These are phyloP conservation scores for Salpingus planirostris DNA, from an alignment of 2,888 invertebrate genomes.

Conservation along the genomic window DNA sequence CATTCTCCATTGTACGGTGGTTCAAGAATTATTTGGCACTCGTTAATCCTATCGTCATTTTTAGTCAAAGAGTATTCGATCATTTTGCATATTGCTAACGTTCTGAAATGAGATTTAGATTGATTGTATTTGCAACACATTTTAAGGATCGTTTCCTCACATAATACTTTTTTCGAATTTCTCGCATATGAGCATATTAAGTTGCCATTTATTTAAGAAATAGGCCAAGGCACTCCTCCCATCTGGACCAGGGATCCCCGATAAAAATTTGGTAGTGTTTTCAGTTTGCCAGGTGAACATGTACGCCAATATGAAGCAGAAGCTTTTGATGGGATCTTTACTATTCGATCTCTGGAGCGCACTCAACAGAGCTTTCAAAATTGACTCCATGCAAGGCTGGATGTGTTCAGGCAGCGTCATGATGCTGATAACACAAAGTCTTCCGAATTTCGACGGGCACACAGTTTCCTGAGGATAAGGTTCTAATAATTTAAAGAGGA, in stretches of 20 bases:
- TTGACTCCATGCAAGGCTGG: conserved; percentile 18
- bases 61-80: conserved; percentile 11
- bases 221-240: conserved; percentile 23
- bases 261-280: conserved; percentile 18
- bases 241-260: conserved; percentile 23
- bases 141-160: conserved; percentile 21
- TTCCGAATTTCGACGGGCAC: conserved; percentile 16
- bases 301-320: conserved; percentile 20
- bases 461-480: conserved; percentile 9
- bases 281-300: conserved; percentile 21
- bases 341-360: conserved; percentile 12
- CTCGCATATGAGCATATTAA: conserved; percentile 12
- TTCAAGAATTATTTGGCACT: conserved; percentile 6
- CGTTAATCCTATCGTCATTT: conserved; percentile 11
- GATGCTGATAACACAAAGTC: conserved; percentile 18
- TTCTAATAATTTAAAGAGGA: conserved; percentile 14
- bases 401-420: conserved; percentile 18
- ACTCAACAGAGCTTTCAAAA: conserved; percentile 20
- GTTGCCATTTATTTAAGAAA: conserved; percentile 19
- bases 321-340: conserved; percentile 10
- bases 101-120: conserved; percentile 4
- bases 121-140: not conserved
- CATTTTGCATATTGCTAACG: conserved; percentile 14
- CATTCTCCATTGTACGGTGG: conserved; percentile 5
- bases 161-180: conserved; percentile 19